These are phyloP conservation scores for Zelostemma sp. DNA, from an alignment of 1,140 invertebrate species.

Conservation along the genomic window DNA sequence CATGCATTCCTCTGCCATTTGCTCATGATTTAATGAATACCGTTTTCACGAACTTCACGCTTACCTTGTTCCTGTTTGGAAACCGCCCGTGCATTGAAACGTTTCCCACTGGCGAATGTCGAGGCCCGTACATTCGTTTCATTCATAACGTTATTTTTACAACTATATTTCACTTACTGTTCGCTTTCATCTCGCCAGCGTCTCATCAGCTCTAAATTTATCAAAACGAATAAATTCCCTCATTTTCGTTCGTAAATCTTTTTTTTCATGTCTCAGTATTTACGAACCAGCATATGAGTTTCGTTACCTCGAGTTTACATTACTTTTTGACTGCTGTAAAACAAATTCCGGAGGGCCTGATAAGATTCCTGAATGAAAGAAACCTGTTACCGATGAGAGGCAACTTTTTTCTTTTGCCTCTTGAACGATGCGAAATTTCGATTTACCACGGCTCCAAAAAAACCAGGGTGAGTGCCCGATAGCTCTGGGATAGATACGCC, in stretches of 20 bases:
- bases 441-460: slow-evolving; percentile 8
- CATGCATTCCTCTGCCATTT: slow-evolving; percentile 8
- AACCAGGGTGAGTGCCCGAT: slow-evolving; percentile 29
- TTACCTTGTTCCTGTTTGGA: background rate
- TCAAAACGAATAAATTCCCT: no score
- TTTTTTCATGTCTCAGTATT: no score
- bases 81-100: slow-evolving; percentile 1
- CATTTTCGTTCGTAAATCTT: no score
- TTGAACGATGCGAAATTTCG: slow-evolving; percentile 13
- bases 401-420: slow-evolving; percentile 10
- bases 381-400: background rate
- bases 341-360: background rate
- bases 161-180: no score
- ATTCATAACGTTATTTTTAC: slow-evolving; percentile 10
- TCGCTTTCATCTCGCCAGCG: background rate
- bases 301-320: no score
- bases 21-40: slow-evolving; percentile 8
- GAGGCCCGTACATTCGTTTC: background rate
- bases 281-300: no score
- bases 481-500: slow-evolving; percentile 51
- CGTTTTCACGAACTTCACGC: slow-evolving; percentile 1
- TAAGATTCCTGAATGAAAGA: slow-evolving; percentile 5
- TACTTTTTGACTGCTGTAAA: background rate
- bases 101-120: background rate
- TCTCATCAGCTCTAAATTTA: no score